A percentile compares a stretch with the other conserved stretches of the same genome.
Conservation (phyloP, 1,140 invertebrate genomes). For the Cheumatopsyche charites region DNA sequence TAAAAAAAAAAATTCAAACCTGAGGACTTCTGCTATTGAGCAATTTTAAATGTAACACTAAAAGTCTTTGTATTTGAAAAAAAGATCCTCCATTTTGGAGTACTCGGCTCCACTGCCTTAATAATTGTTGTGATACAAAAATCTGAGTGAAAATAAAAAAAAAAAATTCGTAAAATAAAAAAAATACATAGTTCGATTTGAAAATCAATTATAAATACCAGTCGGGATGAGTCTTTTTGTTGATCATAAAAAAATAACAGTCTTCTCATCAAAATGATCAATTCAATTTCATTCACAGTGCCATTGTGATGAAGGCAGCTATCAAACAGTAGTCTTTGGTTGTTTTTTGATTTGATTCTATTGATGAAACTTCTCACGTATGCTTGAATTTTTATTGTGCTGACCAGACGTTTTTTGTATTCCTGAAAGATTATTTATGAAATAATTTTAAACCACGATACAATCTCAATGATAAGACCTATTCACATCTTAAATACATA, state of each 20-base stretch:
- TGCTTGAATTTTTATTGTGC: conserved; percentile 78
- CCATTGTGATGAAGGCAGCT: conserved; percentile 61
- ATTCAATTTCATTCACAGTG: conserved; percentile 59
- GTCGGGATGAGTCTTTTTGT: conserved; percentile 69
- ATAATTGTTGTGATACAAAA: conserved; percentile 64
- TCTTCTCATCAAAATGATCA: conserved; percentile 65
- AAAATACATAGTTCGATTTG: conserved; percentile 38
- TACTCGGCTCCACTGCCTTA: conserved; percentile 66
- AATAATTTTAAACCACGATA: too few relatives aligned
- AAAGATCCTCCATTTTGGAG: conserved; percentile 59
- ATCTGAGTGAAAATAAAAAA: conserved; percentile 61
- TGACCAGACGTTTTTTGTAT: conserved; percentile 69
- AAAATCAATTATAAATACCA: conserved; percentile 60
- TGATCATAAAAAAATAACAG: conserved; percentile 80
- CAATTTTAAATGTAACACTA: conserved; percentile 63
- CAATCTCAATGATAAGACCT: too few relatives aligned
- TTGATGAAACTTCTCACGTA: conserved; percentile 77
- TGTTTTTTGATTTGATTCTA: conserved; percentile 69
- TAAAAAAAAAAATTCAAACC: too few relatives aligned
- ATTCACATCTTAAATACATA: too few relatives aligned
- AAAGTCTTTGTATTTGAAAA: conserved; percentile 68
- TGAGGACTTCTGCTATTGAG: conserved; percentile 54
- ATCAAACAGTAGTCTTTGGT: conserved; percentile 74
- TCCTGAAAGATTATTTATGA: conserved; percentile 59
- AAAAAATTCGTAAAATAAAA: conserved; percentile 19